Conservation (phyloP, 2,797 vertebrate species). For the Strix occidentalis region DNA sequence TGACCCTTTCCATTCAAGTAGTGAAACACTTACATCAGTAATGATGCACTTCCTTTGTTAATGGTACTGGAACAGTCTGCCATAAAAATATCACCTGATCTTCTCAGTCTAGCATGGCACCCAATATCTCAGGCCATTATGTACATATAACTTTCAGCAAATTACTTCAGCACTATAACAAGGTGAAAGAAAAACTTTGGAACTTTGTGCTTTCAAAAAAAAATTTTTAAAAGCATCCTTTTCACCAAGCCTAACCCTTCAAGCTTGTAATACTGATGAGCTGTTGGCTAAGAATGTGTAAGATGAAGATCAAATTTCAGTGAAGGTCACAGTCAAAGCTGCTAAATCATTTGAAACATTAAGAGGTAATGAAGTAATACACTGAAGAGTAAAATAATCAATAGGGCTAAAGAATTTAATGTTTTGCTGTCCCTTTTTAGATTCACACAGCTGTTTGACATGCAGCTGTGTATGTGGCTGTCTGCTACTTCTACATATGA, state of each 20-base stretch:
- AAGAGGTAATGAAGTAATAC: neutral
- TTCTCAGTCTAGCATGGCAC: neutral
- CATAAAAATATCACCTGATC: neutral
- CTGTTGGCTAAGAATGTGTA: neutral
- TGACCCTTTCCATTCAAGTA: neutral
- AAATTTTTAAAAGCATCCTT: neutral
- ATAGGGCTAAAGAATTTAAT: neutral
- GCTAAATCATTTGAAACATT: neutral
- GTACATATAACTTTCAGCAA: neutral
- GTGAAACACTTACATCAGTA: neutral
- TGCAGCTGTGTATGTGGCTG: neutral
- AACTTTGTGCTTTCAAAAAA: neutral
- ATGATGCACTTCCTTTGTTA: neutral
- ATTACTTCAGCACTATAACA: neutral
- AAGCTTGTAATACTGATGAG: neutral
- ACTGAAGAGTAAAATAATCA: conserved; percentile 11
- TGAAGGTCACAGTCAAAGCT: conserved; percentile 13
- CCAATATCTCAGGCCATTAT: neutral
- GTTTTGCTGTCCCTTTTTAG: neutral
- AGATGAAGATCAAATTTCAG: neutral
- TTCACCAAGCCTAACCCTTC: neutral
- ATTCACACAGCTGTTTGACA: neutral
- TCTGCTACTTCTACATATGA: neutral
- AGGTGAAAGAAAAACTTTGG: neutral
- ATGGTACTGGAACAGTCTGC: neutral